Evolutionary conservation across 2,113 vertebrate genomes (phyloP).

Genomic region (Oryzias celebensis): DNA sequence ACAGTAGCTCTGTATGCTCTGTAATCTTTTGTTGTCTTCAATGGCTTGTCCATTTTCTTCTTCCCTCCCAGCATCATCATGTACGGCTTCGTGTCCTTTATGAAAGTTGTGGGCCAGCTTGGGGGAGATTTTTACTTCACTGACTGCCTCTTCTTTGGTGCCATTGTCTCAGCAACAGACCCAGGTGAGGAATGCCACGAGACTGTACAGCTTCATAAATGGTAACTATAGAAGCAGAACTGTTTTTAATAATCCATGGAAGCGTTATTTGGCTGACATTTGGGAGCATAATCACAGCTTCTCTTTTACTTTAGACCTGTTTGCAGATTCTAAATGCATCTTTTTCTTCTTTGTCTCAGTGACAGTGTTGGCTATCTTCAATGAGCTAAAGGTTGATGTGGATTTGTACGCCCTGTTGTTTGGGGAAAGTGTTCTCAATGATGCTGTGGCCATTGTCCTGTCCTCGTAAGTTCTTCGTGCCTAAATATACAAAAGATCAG

Average conservation of each 20-base stretch:
- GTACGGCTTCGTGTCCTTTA: constrained; percentile 90
- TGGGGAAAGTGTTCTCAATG: constrained; percentile 96
- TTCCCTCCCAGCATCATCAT: constrained; percentile 81
- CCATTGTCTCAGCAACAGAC: constrained; percentile 95
- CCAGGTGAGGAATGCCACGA: constrained; percentile 78
- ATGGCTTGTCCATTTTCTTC: constrained; percentile 8
- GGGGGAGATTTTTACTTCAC: constrained; percentile 94
- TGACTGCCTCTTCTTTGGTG: constrained; percentile 94
- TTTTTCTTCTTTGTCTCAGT: constrained; percentile 72
- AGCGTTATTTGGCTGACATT: not conserved
- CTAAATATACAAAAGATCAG: not conserved
- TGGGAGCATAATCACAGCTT: not conserved
- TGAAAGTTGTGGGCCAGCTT: constrained; percentile 90
- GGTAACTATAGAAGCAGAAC: not conserved
- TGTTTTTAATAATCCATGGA: not conserved
- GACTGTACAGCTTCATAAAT: not conserved
- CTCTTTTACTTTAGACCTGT: not conserved
- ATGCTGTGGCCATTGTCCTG: constrained; percentile 96
- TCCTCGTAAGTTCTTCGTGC: constrained; percentile 86
- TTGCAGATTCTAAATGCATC: not conserved
- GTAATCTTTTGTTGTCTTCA: not conserved
- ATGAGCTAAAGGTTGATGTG: constrained; percentile 95
- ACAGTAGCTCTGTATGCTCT: too few relatives aligned
- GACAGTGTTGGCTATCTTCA: constrained; percentile 97
- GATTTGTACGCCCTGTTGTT: constrained; percentile 96